A percentile compares a stretch with the other conserved stretches of the same genome.
Evolutionary conservation across 2,797 vertebrate genomes (phyloP).

Genomic region (Cuniculus paca): DNA sequence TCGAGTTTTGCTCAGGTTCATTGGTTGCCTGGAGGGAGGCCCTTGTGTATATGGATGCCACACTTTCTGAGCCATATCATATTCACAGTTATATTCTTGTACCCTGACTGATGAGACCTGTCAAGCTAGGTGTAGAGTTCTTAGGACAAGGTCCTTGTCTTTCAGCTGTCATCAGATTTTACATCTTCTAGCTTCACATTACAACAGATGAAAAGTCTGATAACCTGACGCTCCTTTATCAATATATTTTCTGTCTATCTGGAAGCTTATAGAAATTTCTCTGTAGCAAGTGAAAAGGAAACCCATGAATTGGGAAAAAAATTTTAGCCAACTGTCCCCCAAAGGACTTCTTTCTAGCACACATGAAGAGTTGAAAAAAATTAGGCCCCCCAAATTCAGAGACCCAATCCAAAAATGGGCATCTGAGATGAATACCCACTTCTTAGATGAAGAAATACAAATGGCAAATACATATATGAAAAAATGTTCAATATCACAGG

Average conservation of each 20-base stretch:
- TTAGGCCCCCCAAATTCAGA: too few relatives aligned
- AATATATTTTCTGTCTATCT: constrained; percentile 27
- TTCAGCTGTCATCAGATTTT: neutral
- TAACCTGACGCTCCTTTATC: neutral
- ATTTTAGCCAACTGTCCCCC: too few relatives aligned
- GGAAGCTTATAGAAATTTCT: constrained; percentile 9
- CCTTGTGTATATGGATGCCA: neutral
- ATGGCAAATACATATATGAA: too few relatives aligned
- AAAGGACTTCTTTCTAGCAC: too few relatives aligned
- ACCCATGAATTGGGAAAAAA: too few relatives aligned
- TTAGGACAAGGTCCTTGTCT: neutral
- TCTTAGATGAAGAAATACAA: too few relatives aligned
- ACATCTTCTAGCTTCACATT: neutral
- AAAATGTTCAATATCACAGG: too few relatives aligned
- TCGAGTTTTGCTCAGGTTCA: constrained; percentile 23
- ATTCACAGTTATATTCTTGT: neutral
- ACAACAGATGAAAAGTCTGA: neutral
- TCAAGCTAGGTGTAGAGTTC: neutral
- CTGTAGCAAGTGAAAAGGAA: neutral
- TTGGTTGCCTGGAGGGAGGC: neutral
- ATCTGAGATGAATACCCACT: too few relatives aligned
- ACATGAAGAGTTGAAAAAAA: too few relatives aligned
- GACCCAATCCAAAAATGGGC: too few relatives aligned
- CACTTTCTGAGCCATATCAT: neutral
- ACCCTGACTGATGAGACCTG: neutral